Conservation (phyloP, 2,797 vertebrate genomes). For the Numenius phaeopus region DNA sequence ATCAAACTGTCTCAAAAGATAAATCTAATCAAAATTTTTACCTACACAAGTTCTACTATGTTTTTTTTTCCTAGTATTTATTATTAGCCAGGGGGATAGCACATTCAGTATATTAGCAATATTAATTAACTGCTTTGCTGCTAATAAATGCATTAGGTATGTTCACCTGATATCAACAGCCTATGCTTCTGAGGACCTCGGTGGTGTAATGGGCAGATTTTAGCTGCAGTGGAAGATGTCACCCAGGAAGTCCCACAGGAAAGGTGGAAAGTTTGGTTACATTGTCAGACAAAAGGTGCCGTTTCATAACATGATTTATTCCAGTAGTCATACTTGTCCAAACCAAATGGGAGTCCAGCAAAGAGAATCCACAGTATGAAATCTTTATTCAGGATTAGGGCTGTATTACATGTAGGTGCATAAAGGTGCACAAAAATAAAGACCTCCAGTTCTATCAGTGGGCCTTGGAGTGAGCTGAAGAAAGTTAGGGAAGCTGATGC, state of each 20-base stretch:
- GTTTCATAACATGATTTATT: not conserved
- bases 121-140: conserved; percentile 58
- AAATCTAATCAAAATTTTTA: conserved; percentile 77
- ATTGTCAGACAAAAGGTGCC: not conserved
- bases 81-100: conserved; percentile 31
- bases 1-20: conserved; percentile 78
- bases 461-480: not conserved
- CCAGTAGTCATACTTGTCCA: not conserved
- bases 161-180: not conserved
- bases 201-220: not conserved
- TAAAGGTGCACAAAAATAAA: not conserved
- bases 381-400: not conserved
- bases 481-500: not conserved
- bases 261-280: not conserved
- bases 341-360: not conserved
- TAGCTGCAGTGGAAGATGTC: not conserved
- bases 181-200: not conserved
- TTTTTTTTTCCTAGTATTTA: not conserved
- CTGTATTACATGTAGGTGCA: not conserved
- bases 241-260: not conserved
- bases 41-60: conserved; percentile 51
- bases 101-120: not conserved
- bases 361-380: not conserved
- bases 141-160: not conserved
- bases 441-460: not conserved